phyloP scores from a whole-genome alignment of 2,888 invertebrate genomes.

The Calliphora vomitoria region DNA sequence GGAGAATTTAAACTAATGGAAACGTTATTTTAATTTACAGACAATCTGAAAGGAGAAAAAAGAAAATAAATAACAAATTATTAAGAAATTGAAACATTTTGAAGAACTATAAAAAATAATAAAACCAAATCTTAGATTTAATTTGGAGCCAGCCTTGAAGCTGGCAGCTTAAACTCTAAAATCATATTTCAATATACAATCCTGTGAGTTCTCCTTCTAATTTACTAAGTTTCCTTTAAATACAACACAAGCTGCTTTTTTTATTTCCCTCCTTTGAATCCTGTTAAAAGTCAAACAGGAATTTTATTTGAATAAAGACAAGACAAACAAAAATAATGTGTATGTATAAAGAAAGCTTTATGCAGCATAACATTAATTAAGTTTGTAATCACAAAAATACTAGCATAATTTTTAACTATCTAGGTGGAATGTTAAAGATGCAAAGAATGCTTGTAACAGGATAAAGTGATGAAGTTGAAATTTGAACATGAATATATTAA shows the following conservation, averaged over 20 bases:
- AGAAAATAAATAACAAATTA: not conserved
- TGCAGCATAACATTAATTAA: slow-evolving; percentile 79
- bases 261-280: not conserved
- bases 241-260: not conserved
- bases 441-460: not conserved
- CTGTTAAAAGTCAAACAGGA: slow-evolving; percentile 4
- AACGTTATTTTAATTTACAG: not conserved
- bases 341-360: slow-evolving; percentile 60
- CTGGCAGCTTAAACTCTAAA: too few species aligned
- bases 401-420: not conserved
- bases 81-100: not conserved
- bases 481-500: not conserved
- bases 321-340: not conserved
- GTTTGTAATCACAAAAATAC: slow-evolving; percentile 76
- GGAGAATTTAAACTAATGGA: not conserved
- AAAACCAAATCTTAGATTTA: not conserved
- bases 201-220: not conserved
- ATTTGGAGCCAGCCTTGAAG: too few species aligned
- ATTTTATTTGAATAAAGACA: not conserved
- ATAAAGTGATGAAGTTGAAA: too few species aligned
- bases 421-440: not conserved
- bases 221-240: not conserved
- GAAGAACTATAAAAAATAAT: not conserved
- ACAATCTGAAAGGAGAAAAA: slow-evolving; percentile 39
- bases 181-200: too few species aligned